Base-by-base conservation (phyloP, 2,113 vertebrate species). In the Physeter macrocephalus region DNA sequence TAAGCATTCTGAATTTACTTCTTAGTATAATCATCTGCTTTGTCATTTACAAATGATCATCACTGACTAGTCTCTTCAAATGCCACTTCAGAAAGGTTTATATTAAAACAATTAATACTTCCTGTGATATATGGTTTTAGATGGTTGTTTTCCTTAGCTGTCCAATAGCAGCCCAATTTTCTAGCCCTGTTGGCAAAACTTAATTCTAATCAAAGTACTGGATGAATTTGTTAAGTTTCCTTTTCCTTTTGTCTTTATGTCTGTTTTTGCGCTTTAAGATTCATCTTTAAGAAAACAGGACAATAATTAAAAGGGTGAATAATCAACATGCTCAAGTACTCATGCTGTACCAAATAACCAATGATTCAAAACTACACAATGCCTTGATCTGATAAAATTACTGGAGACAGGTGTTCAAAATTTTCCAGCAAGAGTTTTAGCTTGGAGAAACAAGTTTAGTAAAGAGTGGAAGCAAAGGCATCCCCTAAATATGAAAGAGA, bases 381-480 rank as follows among this genome's bases (percentile, higher is more conserved):
- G 72, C 36, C 34, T 80, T 80, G 67, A 81, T 83, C 75, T 82
- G 36, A 93, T 66, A 85, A 17, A 36, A 96, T 74, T 67, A 96
- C 12, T 67, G 43, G 49, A 97, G 57, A 97, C 57, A 98, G 85
- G 96, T 74, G 54, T 8, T 89, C 97, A 80, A 82, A 92, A 80
- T 52, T 62, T 62, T 81, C 83, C 80, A 98, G 96, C 57, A 94
- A 98, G 64, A 87, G 78, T 74, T 94, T 98, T 98, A 98, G 97
- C 93, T 97, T 95, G 41, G 92, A 97, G 97, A 94, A 97, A 78
- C 54, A 97, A n/a, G 90, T 94, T 98, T 96, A 98, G 97, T 96
- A 94, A 98, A 71, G 36, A 66, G 74, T 64, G 98, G 97, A 98
- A 61, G 81, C 72, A 97, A 95, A 97, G 90, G 13, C 29, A 92